A percentile compares a stretch with the other conserved stretches of the same genome.
These are phyloP conservation scores for Andrena camellia DNA, from an alignment of 2,888 invertebrate species.

Conservation along the genomic window DNA sequence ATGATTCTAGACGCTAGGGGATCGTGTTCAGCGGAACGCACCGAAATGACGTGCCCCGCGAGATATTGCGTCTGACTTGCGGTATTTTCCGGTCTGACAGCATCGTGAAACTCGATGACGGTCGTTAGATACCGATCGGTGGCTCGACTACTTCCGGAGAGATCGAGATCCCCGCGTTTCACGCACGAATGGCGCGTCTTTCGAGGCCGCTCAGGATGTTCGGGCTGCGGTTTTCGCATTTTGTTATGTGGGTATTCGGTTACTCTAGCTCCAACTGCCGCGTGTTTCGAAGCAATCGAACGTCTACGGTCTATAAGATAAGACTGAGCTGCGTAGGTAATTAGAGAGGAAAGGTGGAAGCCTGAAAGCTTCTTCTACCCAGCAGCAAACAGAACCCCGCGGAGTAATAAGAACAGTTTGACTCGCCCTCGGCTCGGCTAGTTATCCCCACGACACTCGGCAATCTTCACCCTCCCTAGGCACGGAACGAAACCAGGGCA, in stretches of 20 bases:
- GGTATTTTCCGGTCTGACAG: conserved; percentile 35
- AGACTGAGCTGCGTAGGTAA: too few species aligned
- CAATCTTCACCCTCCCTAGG: conserved; percentile 26
- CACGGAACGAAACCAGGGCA: not conserved
- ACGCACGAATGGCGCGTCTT: not conserved
- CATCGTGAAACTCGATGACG: conserved; percentile 37
- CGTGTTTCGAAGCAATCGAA: too few species aligned
- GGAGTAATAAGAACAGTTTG: too few species aligned
- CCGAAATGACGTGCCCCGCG: conserved; percentile 7
- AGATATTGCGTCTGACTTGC: conserved; percentile 28
- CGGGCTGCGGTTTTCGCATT: not conserved
- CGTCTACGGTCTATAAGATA: too few species aligned
- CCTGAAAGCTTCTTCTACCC: not conserved
- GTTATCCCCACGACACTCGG: not conserved
- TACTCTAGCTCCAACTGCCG: not conserved
- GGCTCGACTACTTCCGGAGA: conserved; percentile 16
- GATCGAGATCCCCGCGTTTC: not conserved
- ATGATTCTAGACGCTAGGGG: conserved; percentile 10
- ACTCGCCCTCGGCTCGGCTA: not conserved
- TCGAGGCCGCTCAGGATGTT: not conserved
- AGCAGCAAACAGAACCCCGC: not conserved
- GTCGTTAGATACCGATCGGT: conserved; percentile 22
- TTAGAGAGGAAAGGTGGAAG: not conserved
- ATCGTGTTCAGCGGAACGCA: conserved; percentile 13
- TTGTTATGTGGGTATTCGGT: not conserved